Conservation (phyloP, 2,888 invertebrate genomes). For the Dascillus cervinus region DNA sequence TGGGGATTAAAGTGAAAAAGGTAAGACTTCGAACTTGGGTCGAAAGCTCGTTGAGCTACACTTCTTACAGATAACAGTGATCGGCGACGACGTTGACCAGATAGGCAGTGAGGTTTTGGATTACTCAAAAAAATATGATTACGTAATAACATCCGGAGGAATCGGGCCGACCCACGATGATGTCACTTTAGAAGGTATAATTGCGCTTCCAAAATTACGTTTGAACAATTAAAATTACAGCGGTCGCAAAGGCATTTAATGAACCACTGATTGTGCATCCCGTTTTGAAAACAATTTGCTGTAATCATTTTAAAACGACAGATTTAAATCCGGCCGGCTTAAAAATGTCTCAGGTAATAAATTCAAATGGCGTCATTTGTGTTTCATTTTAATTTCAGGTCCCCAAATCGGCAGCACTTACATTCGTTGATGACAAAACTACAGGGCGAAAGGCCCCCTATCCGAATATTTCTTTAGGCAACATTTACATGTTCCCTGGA, state of each 20-base stretch:
- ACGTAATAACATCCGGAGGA: slow-evolving; percentile 69
- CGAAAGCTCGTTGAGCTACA: not conserved
- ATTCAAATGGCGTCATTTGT: slow-evolving; percentile 1
- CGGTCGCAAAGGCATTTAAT: slow-evolving; percentile 48
- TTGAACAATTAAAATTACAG: slow-evolving; percentile 27
- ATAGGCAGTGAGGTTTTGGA: slow-evolving; percentile 56
- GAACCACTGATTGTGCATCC: slow-evolving; percentile 42
- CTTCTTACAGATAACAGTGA: slow-evolving; percentile 52
- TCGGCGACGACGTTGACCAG: slow-evolving; percentile 55
- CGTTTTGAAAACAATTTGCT: too few species aligned
- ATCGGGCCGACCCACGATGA: slow-evolving; percentile 76
- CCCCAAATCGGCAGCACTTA: slow-evolving; percentile 42
- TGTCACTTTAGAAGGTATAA: slow-evolving; percentile 59
- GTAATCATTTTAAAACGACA: slow-evolving; percentile 38
- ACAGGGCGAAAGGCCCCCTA: slow-evolving; percentile 33
- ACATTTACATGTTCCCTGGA: slow-evolving; percentile 66
- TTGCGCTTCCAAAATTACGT: too few species aligned
- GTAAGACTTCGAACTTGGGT: slow-evolving; percentile 25
- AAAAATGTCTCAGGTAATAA: slow-evolving; percentile 32
- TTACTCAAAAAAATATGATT: slow-evolving; percentile 53
- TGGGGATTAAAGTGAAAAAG: slow-evolving; percentile 56
- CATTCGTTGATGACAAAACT: slow-evolving; percentile 34
- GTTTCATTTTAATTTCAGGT: slow-evolving; percentile 40
- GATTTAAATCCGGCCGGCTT: slow-evolving; percentile 40
- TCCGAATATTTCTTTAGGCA: slow-evolving; percentile 46